Conservation (phyloP, 2,797 vertebrate species). For the Gymnoscopelus microlampas region DNA sequence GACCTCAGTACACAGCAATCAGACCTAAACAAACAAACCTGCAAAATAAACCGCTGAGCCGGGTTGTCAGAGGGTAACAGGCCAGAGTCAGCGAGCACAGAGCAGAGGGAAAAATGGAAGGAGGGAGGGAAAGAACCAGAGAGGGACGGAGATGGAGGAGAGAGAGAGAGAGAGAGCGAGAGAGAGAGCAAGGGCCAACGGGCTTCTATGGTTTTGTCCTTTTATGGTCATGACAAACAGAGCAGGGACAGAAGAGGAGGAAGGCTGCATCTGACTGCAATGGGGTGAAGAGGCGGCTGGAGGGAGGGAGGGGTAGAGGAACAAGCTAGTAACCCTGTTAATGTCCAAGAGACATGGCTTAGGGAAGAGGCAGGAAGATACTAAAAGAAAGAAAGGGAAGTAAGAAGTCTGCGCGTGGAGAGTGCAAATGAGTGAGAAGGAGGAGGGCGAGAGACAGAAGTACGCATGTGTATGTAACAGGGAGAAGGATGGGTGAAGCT, state of each 20-base stretch:
- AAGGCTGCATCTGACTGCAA: constrained; percentile 53
- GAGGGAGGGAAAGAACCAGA: constrained; percentile 6
- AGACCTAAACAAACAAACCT: constrained; percentile 41
- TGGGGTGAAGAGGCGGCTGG: constrained; percentile 11
- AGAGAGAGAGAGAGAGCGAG: constrained; percentile 20
- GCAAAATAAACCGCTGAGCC: constrained; percentile 7
- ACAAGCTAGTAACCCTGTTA: neutral
- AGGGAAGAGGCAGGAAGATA: too few relatives aligned
- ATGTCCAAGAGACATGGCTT: too few relatives aligned
- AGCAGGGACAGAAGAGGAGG: constrained; percentile 40
- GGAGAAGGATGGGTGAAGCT: too few relatives aligned
- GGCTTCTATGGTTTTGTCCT: constrained; percentile 61
- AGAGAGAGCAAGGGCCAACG: constrained; percentile 12
- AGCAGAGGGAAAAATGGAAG: constrained; percentile 6
- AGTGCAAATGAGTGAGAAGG: neutral
- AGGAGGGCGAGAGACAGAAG: neutral
- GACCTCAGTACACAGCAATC: constrained; percentile 3
- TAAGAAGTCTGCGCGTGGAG: neutral
- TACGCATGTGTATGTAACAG: neutral
- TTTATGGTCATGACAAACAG: constrained; percentile 78
- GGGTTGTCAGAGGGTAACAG: constrained; percentile 4
- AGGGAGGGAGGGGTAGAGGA: constrained; percentile 24
- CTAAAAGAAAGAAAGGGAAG: too few relatives aligned
- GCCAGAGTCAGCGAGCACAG: constrained; percentile 9
- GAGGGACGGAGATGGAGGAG: constrained; percentile 1